Evolutionary conservation across 2,888 invertebrate species (phyloP), one percentile per base, ranked within the genome.

Genomic region (Ormyrus labotus): DNA sequence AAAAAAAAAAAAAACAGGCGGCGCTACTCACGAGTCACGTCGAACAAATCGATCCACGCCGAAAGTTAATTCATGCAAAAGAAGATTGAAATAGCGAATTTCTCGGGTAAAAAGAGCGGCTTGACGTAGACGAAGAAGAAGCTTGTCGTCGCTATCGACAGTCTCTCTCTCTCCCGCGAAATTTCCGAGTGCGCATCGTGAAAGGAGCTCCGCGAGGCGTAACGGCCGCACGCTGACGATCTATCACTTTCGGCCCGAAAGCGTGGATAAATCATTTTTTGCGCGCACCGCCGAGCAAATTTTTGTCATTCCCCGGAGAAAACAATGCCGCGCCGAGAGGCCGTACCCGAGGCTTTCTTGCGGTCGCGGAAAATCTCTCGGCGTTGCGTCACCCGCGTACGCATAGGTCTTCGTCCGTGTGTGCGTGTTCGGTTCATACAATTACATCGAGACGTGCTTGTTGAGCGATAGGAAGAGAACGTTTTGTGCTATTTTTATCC

Each of bases 311-410:
- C 69, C 73, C 13, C 53, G 51, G 73, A 50, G 68, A 70, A 79
- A 79, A 79, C 80, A 80, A 75, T 75, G 58, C 34, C 13, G 6
- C 0, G 0, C 73, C 65, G 10, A 55, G 53, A 13, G 55, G 5
- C 48, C 57, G 34, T 34, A 34, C 34, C 34, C 3, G 3, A 34
- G 34, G 19, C 77, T 71, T 78, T 71, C 65, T 71, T 58, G 51
- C 57, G 57, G 50, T 60, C 55, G 34, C 69, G 64, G 73, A 69
- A 69, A 81, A 81, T 81, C 19, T 69, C 73, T 51, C 73, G 45
- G 72, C 77, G 72, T 77, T 81, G 77, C 77, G 77, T 77, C 81
- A 81, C 78, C 78, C 73, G 48, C 9, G 7, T 6, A 11, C 7
- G 19, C 60, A 10, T 11, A 4, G 34, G 34, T 34, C 34, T 34